These are phyloP conservation scores for Pilophorus perplexus DNA, from an alignment of 2,888 invertebrate genomes.

Conservation along the genomic window DNA sequence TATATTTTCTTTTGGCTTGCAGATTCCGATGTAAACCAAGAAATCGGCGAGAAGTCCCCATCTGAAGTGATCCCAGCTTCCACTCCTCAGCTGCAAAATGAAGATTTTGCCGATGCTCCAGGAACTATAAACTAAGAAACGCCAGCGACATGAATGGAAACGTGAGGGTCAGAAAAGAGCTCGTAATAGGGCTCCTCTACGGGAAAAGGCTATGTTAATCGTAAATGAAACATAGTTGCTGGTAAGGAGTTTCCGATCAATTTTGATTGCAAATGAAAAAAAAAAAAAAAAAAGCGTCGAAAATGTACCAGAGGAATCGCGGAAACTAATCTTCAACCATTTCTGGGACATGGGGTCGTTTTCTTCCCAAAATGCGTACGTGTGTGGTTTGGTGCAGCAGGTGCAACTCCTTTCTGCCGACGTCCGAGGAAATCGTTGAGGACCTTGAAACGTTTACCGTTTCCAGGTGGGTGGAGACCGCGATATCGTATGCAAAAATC, in stretches of 20 bases:
- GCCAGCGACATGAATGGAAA: not conserved
- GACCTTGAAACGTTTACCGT: not conserved
- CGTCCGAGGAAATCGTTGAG: not conserved
- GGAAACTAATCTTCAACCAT: not conserved
- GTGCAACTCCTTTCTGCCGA: not conserved
- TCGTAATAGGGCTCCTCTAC: no score
- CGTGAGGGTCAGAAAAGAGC: not conserved
- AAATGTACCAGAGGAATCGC: not conserved
- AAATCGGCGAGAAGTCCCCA: not conserved
- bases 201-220: not conserved
- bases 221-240: not conserved
- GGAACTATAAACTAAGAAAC: slow-evolving; percentile 1
- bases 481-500: slow-evolving; percentile 7
- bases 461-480: slow-evolving; percentile 11
- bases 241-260: not conserved
- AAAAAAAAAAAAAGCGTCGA: not conserved
- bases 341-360: not conserved
- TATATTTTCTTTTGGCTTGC: not conserved
- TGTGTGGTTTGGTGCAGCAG: slow-evolving; percentile 6
- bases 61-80: no score
- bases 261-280: slow-evolving; percentile 8
- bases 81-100: no score
- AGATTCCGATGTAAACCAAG: not conserved
- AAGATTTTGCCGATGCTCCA: not conserved
- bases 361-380: not conserved